A percentile compares a stretch with the other conserved stretches of the same genome.
Conservation (phyloP, 1,140 invertebrate species). For the Atta colombica region DNA sequence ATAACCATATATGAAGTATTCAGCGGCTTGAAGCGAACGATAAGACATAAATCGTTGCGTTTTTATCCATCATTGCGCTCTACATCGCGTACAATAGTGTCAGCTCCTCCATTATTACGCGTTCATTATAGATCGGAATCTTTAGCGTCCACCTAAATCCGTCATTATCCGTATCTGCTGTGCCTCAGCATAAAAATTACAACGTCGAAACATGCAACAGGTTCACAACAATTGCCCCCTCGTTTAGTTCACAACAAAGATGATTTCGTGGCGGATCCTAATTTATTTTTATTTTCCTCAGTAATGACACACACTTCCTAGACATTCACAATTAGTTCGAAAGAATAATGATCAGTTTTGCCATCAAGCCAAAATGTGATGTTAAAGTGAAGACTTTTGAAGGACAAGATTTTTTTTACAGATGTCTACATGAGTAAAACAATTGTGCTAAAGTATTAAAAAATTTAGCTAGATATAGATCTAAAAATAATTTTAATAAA, state of each 20-base stretch:
- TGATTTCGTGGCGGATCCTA: background rate
- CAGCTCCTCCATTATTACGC: slow-evolving; percentile 20
- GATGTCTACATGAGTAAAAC: background rate
- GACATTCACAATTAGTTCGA: background rate
- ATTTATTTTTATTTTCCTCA: background rate
- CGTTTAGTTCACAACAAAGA: background rate
- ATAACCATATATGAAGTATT: slow-evolving; percentile 50
- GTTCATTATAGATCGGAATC: slow-evolving; percentile 40
- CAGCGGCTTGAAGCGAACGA: slow-evolving; percentile 37
- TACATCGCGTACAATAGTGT: background rate
- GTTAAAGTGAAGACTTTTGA: background rate
- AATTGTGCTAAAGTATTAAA: too few relatives aligned
- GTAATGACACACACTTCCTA: background rate
- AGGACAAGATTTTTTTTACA: background rate
- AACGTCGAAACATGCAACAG: slow-evolving; percentile 32
- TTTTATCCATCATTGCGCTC: slow-evolving; percentile 48
- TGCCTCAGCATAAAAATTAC: slow-evolving; percentile 37
- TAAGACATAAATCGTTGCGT: slow-evolving; percentile 34
- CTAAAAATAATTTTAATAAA: too few relatives aligned
- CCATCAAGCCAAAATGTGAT: background rate
- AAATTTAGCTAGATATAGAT: too few relatives aligned
- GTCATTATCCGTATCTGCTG: background rate
- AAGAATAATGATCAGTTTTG: background rate
- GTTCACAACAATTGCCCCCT: slow-evolving; percentile 4
- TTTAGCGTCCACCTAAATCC: slow-evolving; percentile 34